Evolutionary conservation across 2,888 invertebrate species (phyloP), one percentile per base, ranked within the genome.

Genomic region (Campoletis raptor): DNA sequence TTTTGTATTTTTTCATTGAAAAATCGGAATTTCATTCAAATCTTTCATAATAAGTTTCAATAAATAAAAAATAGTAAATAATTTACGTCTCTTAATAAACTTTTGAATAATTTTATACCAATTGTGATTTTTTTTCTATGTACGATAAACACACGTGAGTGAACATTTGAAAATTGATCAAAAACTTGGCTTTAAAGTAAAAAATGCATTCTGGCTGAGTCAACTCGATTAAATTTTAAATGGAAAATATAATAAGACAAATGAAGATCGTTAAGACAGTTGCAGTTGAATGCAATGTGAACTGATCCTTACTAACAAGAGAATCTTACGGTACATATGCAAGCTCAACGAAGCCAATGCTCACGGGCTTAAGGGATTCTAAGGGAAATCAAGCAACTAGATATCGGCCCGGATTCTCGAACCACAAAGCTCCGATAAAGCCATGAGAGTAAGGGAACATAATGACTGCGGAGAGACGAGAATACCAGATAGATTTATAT

Each of bases 311-410:
- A 24, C 64, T 36, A 15, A 67, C 54, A 61, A 37, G 45, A 74
- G 61, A 61, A 61, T 77, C 54, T 21, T 45, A 21, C 21, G 48
- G 61, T 66, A 61, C 36, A 80, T 36, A 24, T 72, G 72, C 72
- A 15, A 24, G 54, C 80, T 45, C 10, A n/a, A n/a, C 54, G 18
- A 64, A 64, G 72, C 72, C 80, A 81, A 81, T 72, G 66, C 48
- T 81, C 66, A 30, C 6, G 64, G 30, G 73, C 81, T 73, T 73
- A 81, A 81, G 7, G 73, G 81, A 81, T 81, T 66, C 64, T 48
- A 52, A 64, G 40, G 40, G 15, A 54, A 81, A 73, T 81, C 73
- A 81, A 73, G 52, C 81, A 72, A 81, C 61, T 81, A 54, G 52
- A 81, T 81, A 73, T 73, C 66, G 61, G 64, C 48, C 52, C 30